These are phyloP conservation scores for Chaenodraco wilsoni DNA, from an alignment of 2,797 vertebrate genomes.

Conservation along the genomic window DNA sequence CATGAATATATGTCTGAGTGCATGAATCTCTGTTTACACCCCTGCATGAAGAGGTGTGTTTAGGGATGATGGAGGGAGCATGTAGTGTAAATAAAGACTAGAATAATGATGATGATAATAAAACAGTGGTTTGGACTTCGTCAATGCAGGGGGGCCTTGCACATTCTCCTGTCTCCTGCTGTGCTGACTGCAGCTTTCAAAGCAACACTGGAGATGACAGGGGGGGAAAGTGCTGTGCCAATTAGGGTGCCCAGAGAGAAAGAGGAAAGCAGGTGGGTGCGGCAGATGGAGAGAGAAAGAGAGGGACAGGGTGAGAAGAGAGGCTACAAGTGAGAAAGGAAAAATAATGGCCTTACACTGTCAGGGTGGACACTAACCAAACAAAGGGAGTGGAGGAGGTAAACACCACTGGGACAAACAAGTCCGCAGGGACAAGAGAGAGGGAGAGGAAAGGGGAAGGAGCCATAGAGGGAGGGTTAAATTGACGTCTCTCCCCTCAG, in stretches of 20 bases:
- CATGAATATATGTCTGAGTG: slow-evolving; percentile 10
- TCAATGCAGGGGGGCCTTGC: slow-evolving; percentile 45
- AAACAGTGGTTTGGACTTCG: slow-evolving; percentile 70
- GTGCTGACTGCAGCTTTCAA: slow-evolving; percentile 74
- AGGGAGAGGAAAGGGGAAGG: slow-evolving; percentile 28
- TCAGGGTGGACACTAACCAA: slow-evolving; percentile 70
- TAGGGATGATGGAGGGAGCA: slow-evolving; percentile 37
- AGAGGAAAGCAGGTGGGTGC: slow-evolving; percentile 51
- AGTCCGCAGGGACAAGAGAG: slow-evolving; percentile 71
- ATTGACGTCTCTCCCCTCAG: slow-evolving; percentile 76
- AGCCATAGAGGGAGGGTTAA: slow-evolving; percentile 69
- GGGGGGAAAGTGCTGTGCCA: slow-evolving; percentile 65
- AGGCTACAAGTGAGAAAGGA: slow-evolving; percentile 57
- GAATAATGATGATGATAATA: slow-evolving; percentile 65
- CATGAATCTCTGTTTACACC: slow-evolving; percentile 18
- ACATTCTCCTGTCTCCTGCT: slow-evolving; percentile 69
- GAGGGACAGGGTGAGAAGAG: slow-evolving; percentile 43
- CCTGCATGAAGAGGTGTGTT: slow-evolving; percentile 39
- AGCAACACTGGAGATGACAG: slow-evolving; percentile 75
- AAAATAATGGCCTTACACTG: slow-evolving; percentile 78
- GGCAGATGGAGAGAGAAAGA: slow-evolving; percentile 22
- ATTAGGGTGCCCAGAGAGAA: slow-evolving; percentile 71
- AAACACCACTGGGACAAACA: slow-evolving; percentile 80
- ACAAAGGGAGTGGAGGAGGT: slow-evolving; percentile 68
- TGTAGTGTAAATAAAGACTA: slow-evolving; percentile 68